Evolutionary conservation across 2,797 vertebrate genomes (phyloP), one percentile per base, ranked within the genome.

Genomic region (Myotis findleyi): DNA sequence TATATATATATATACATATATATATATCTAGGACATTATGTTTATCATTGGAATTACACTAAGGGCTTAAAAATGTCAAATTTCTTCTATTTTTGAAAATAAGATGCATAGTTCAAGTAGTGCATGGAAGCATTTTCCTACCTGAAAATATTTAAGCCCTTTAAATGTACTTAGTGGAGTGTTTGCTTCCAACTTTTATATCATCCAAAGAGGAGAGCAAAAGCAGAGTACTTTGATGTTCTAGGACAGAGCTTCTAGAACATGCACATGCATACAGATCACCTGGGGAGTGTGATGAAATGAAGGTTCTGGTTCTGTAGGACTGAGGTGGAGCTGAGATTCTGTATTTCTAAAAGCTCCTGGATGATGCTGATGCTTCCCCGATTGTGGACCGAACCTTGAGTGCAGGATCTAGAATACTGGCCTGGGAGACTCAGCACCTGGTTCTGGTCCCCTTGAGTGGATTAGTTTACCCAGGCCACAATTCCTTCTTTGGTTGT

Each of bases 401-500:
- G n/a, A 64, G 36, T 25, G 0, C 38, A 38, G 12, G 33, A 20
- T 86, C 44, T 55, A 44, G 30, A 38, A 84, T 23, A 36, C 7
- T 36, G 57, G 17, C 55, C 53, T 49, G 23, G 62, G 41, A 81
- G 49, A 41, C 55, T 80, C 68, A 47, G 51, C 33, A 11, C 59
- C 36, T 82, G 36, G 6, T 73, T 72, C 62, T 57, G 76, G 25
- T 36, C 3, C 20, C 0, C 44, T 71, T 30, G 21, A 79, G 51
- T 47, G 9, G 41, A 38, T 53, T 53, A 55, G 30, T 14, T 62
- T 68, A 18, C 44, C 47, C 12, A 44, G 86, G 86, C 75, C 80
- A 89, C 93, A 95, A 66, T 95, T 96, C 90, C 95, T 93, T 82
- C 92, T 96, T 76, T 27, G 9, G 33, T 92, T 88, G 64, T 84